Conservation (phyloP, 1,140 invertebrate species). For the Zaprionus gabonicus region DNA sequence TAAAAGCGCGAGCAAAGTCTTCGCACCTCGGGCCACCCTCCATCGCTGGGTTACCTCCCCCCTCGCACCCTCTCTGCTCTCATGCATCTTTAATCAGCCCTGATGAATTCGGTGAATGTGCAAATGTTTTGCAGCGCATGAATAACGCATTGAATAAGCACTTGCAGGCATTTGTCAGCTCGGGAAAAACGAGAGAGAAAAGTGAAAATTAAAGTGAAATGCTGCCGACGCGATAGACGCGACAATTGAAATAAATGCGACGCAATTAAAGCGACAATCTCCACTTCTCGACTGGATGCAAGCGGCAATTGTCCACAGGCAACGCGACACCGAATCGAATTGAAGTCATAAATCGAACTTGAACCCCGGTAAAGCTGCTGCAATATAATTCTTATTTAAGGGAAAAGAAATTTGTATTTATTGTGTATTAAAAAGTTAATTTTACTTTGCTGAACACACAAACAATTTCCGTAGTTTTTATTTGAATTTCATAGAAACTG, state of each 20-base stretch:
- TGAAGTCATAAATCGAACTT: not conserved
- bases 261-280: slow-evolving; percentile 22
- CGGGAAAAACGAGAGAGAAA: slow-evolving; percentile 27
- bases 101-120: slow-evolving; percentile 74
- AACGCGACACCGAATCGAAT: not conserved
- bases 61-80: slow-evolving; percentile 1
- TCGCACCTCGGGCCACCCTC: slow-evolving; percentile 59
- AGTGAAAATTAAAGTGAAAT: slow-evolving; percentile 75
- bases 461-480: too few relatives aligned
- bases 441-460: too few relatives aligned
- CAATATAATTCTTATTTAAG: not conserved
- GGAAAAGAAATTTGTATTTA: not conserved
- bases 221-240: slow-evolving; percentile 11
- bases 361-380: not conserved
- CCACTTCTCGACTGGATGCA: slow-evolving; percentile 4
- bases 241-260: slow-evolving; percentile 73
- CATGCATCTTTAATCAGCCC: slow-evolving; percentile 77
- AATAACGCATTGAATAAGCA: slow-evolving; percentile 79
- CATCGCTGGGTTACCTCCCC: too few relatives aligned
- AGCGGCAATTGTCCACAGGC: not conserved
- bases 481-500: not conserved
- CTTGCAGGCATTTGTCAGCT: slow-evolving; percentile 71
- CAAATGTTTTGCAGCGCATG: slow-evolving; percentile 79
- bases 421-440: not conserved
- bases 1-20: slow-evolving; percentile 73